Conservation (phyloP, 2,797 vertebrate species). For the Rhinogobio ventralis region DNA sequence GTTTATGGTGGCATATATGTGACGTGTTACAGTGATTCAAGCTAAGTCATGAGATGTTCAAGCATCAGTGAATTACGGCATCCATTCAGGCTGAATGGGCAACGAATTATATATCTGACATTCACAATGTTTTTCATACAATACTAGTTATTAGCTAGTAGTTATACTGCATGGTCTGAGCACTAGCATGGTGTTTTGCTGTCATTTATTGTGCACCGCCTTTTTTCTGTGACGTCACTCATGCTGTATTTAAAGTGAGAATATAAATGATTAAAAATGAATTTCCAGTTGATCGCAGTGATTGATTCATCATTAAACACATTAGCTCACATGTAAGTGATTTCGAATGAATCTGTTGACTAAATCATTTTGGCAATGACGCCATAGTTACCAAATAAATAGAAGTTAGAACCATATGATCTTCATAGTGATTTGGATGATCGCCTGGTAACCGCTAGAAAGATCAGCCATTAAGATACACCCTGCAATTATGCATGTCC, state of each 20-base stretch:
- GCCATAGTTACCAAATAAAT: not conserved
- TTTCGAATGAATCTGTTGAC: not conserved
- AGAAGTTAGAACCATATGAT: not conserved
- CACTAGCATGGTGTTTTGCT: not conserved
- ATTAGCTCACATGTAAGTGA: not conserved
- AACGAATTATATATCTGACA: not conserved
- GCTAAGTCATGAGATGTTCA: constrained; percentile 7
- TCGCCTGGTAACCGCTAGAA: not conserved
- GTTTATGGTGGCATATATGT: not conserved
- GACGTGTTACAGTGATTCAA: constrained; percentile 7
- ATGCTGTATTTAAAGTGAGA: not conserved
- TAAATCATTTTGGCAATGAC: not conserved
- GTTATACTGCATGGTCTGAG: not conserved
- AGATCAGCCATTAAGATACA: not conserved
- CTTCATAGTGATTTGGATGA: not conserved
- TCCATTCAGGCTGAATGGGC: too few species aligned
- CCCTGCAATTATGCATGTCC: constrained; percentile 22
- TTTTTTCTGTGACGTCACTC: constrained; percentile 7
- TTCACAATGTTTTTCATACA: not conserved
- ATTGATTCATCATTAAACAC: not conserved
- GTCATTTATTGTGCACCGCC: not conserved
- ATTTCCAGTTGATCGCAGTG: not conserved
- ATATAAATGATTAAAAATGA: not conserved
- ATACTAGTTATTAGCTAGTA: not conserved
- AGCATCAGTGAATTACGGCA: constrained; percentile 5